These are phyloP conservation scores for Selenia dentaria DNA, from an alignment of 2,888 invertebrate species.

Conservation along the genomic window DNA sequence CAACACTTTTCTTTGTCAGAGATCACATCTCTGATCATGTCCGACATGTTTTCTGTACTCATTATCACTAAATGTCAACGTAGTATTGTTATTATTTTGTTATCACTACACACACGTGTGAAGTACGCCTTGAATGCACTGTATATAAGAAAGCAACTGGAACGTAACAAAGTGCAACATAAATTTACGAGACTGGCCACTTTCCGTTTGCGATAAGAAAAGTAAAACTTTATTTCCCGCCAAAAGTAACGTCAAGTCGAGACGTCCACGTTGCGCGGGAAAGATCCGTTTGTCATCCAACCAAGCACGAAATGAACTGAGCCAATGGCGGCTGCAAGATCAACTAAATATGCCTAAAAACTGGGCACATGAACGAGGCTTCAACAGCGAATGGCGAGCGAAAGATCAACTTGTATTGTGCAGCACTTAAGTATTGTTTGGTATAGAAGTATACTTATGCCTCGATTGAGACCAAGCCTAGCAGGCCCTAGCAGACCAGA, in stretches of 20 bases:
- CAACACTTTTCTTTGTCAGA: conserved; percentile 54
- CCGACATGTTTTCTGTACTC: conserved; percentile 34
- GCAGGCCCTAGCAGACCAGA: too few species aligned
- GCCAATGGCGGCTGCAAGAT: conserved; percentile 13
- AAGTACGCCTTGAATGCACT: conserved; percentile 36
- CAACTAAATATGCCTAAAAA: conserved; percentile 26
- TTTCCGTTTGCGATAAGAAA: conserved; percentile 3
- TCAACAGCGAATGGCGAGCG: background rate
- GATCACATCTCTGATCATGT: conserved; percentile 35
- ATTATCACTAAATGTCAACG: conserved; percentile 3
- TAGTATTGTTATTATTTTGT: conserved; percentile 12
- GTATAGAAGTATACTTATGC: too few species aligned
- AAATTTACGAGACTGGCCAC: conserved; percentile 4
- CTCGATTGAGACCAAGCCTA: too few species aligned
- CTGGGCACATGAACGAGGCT: background rate
- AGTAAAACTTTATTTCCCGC: conserved; percentile 37
- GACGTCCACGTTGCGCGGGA: conserved; percentile 19
- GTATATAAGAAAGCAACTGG: conserved; percentile 40
- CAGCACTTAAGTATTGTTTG: background rate
- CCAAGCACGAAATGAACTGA: conserved; percentile 31
- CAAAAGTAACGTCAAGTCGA: conserved; percentile 32
- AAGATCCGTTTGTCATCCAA: conserved; percentile 25
- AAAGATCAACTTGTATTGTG: background rate
- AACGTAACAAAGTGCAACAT: conserved; percentile 21
- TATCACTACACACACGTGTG: conserved; percentile 41